Conservation (phyloP, 1,140 invertebrate genomes). For the Penaeus japonicus region DNA sequence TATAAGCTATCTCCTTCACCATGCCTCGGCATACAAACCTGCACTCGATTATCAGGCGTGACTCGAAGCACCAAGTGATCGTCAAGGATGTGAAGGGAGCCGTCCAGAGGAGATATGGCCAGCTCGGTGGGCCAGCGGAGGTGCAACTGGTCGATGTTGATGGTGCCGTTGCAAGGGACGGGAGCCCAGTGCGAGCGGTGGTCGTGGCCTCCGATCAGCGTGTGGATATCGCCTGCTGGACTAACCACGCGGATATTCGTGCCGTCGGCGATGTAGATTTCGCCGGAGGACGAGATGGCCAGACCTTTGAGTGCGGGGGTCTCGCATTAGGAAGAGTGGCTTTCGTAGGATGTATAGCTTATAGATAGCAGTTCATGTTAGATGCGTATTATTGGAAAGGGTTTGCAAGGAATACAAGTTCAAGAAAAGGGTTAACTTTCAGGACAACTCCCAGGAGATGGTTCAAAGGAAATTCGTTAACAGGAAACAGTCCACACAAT, state of each 20-base stretch:
- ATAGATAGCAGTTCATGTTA: too few species aligned
- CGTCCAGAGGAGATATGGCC: conserved; percentile 91
- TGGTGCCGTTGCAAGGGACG: conserved; percentile 90
- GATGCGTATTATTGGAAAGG: too few species aligned
- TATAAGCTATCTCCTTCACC: neutral
- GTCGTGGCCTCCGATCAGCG: conserved; percentile 93
- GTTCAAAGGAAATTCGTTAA: too few species aligned
- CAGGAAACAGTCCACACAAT: too few species aligned
- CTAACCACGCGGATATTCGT: conserved; percentile 93
- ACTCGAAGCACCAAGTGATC: conserved; percentile 85
- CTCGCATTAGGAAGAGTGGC: neutral
- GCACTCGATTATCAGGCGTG: conserved; percentile 87
- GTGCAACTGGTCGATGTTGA: conserved; percentile 86
- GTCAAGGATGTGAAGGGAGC: conserved; percentile 93
- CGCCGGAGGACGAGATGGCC: conserved; percentile 85
- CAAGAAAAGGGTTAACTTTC: too few species aligned
- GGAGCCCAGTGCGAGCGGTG: conserved; percentile 96
- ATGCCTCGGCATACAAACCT: conserved; percentile 62
- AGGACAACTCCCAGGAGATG: too few species aligned
- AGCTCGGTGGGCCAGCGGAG: conserved; percentile 94
- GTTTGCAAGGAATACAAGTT: too few species aligned
- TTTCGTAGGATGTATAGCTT: too few species aligned
- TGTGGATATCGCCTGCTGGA: conserved; percentile 88
- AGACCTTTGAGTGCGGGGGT: conserved; percentile 67
- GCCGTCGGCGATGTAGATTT: conserved; percentile 89